Evolutionary conservation across 2,888 invertebrate genomes (phyloP).

Genomic region (Sesamia inferens): DNA sequence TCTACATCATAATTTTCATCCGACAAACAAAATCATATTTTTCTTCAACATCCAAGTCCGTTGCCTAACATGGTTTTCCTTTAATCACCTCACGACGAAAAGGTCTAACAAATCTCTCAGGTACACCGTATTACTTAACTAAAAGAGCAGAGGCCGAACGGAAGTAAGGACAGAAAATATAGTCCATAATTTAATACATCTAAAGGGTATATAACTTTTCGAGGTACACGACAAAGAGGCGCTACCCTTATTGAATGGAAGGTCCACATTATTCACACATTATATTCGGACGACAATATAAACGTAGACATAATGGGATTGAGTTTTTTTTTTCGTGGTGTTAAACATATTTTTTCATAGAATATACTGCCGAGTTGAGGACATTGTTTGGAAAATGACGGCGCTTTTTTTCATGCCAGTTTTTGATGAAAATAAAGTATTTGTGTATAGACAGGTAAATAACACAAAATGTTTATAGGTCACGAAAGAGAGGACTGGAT

Average conservation of each 20-base stretch:
- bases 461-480: neutral
- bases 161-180: conserved; percentile 79
- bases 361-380: conserved; percentile 34
- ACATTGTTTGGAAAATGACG: conserved; percentile 40
- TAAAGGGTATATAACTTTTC: conserved; percentile 84
- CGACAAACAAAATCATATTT: conserved; percentile 53
- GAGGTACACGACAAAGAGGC: conserved; percentile 78
- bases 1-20: conserved; percentile 20
- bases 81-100: conserved; percentile 74
- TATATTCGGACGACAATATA: conserved; percentile 80
- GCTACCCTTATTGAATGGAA: conserved; percentile 82
- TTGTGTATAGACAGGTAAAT: neutral
- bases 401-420: conserved; percentile 22
- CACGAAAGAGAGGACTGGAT: neutral
- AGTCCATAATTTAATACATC: conserved; percentile 84
- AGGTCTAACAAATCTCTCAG: conserved; percentile 73
- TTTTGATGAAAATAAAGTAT: conserved; percentile 23
- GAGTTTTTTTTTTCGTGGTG: conserved; percentile 63
- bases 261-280: conserved; percentile 80
- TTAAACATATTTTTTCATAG: conserved; percentile 51
- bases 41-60: conserved; percentile 30
- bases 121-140: conserved; percentile 76
- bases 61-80: conserved; percentile 70
- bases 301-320: conserved; percentile 67
- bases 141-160: conserved; percentile 70